Conservation (phyloP, 2,797 vertebrate genomes). For the Sphenodon punctatus region DNA sequence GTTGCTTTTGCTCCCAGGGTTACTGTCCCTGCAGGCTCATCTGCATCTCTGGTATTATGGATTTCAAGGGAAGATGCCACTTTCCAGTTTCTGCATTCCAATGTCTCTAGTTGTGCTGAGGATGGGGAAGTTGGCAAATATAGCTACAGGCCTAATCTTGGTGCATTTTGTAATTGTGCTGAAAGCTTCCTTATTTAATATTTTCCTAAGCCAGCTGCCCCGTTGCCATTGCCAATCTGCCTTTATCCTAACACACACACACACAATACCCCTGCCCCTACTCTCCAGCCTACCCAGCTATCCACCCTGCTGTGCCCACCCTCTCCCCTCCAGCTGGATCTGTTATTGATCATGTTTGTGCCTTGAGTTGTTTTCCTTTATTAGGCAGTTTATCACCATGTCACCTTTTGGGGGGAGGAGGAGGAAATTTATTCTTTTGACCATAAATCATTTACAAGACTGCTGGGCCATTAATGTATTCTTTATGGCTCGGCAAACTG, state of each 20-base stretch:
- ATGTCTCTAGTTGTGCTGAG: no score
- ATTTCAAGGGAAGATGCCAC: neutral
- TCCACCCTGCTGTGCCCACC: neutral
- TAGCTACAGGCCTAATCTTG: neutral
- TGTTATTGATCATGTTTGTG: constrained; percentile 39
- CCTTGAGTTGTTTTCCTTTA: constrained; percentile 50
- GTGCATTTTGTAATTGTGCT: neutral
- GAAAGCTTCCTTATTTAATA: neutral
- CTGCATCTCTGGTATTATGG: neutral
- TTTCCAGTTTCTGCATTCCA: no score
- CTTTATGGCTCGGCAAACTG: constrained; percentile 66
- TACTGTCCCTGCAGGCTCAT: neutral
- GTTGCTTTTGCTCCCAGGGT: no score
- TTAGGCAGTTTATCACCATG: constrained; percentile 61
- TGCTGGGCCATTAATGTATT: constrained; percentile 58
- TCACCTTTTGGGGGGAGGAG: neutral
- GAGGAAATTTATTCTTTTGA: constrained; percentile 49
- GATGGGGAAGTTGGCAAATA: neutral
- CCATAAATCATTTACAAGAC: constrained; percentile 69
- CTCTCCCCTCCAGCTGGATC: constrained; percentile 18
- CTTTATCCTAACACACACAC: neutral
- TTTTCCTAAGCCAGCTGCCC: neutral
- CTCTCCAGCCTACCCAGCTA: neutral
- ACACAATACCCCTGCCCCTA: rapidly evolving
- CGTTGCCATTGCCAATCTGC: rapidly evolving